These are phyloP conservation scores for Leguminivora glycinivorella DNA, from an alignment of 1,140 invertebrate species.

Conservation along the genomic window DNA sequence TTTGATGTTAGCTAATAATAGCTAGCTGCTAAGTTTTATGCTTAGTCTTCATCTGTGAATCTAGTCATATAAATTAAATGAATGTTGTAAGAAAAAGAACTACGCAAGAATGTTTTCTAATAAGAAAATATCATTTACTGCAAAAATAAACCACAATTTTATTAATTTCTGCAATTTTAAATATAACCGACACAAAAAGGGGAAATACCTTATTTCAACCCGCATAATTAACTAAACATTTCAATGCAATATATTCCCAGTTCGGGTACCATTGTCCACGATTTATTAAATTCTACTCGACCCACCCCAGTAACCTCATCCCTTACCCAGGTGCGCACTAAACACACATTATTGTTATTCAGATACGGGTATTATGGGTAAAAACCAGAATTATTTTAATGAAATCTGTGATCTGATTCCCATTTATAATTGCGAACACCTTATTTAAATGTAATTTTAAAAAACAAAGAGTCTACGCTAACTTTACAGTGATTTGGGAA, in stretches of 20 bases:
- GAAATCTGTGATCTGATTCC: too few species aligned
- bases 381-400: background rate
- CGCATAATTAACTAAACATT: constrained; percentile 15
- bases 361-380: background rate
- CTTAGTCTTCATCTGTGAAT: too few species aligned
- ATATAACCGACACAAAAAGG: background rate
- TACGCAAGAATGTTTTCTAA: background rate
- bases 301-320: constrained; percentile 2
- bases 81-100: too few species aligned
- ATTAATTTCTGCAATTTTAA: background rate
- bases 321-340: constrained; percentile 10
- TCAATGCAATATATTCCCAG: background rate
- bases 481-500: too few species aligned
- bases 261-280: constrained; percentile 6
- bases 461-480: too few species aligned
- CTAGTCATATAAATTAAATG: too few species aligned
- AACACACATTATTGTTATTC: constrained; percentile 9
- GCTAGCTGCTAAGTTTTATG: too few species aligned
- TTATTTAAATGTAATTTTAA: too few species aligned
- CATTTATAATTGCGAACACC: too few species aligned
- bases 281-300: constrained; percentile 14
- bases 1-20: too few species aligned
- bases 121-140: background rate
- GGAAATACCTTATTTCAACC: background rate
- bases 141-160: background rate